Base-by-base conservation (phyloP, 2,888 invertebrate species). In the Drosophila maculinotata region DNA sequence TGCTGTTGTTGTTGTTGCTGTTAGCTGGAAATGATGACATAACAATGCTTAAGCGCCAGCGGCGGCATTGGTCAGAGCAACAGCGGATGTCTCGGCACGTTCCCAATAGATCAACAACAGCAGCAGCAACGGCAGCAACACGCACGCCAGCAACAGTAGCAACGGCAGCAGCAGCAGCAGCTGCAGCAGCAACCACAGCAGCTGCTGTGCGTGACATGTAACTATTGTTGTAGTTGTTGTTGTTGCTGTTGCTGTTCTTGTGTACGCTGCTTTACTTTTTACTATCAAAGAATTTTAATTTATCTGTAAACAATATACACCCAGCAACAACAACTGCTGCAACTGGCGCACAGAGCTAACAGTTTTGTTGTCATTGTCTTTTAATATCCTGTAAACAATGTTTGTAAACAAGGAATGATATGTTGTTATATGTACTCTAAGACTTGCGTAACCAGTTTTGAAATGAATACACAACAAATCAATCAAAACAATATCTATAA, bases 281-380 rank as follows among this genome's bases (percentile, higher is more conserved):
- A 57, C 69, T 75, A 69, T 82, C 82, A 82, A 85, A 82, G 82
- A 85, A 82, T 82, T 82, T 82, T 82, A 84, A 84, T 82, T 82
- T 82, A 77, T 85, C 75, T 77, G 82, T 79, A 82, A 82, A 82
- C 76, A 82, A 83, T 78, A 76, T 64, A 64, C 49, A 71, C 38
- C 58, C 36, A 49, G 23, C 23, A 44, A 30, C 38, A 25, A 44
- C 20, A 54, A 47, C 44, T 44, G 14, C 9, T 15, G 23, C 52
- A 35, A 30, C 51, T 35, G 12, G 26, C 31, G 30, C 23, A 42
- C 20, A 30, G 35, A 20, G 49, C 26, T 38, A 51, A 52, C 45
- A 41, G 17, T 64, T 41, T 57, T 53, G 49, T 58, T 65, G 47
- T 60, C 57, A 58, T 69, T 62, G 63, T 54, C 57, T 64, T 49